These are phyloP conservation scores for Mohoua ochrocephala DNA, from an alignment of 2,113 vertebrate genomes.

Conservation along the genomic window DNA sequence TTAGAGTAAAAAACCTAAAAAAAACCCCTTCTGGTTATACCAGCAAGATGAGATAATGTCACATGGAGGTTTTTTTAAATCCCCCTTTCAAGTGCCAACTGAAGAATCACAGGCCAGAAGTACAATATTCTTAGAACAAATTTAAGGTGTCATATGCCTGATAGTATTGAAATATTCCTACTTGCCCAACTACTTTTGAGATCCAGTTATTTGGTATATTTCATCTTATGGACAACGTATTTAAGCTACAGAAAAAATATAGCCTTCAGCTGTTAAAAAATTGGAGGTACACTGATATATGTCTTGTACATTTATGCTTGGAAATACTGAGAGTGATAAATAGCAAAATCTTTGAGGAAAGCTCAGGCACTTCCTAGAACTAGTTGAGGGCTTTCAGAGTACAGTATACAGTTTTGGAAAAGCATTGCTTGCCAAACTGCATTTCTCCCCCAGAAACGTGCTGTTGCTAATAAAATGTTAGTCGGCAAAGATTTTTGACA, in stretches of 20 bases:
- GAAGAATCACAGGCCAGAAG: neutral
- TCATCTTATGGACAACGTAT: neutral
- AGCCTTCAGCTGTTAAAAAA: neutral
- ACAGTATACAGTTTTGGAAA: neutral
- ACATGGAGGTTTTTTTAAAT: neutral
- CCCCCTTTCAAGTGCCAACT: neutral
- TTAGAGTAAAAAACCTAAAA: neutral
- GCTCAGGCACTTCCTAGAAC: neutral
- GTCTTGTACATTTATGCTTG: neutral
- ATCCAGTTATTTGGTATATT: neutral
- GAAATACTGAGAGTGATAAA: neutral
- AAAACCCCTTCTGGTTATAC: neutral
- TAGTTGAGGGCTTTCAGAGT: neutral
- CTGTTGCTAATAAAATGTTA: neutral
- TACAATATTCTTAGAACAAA: neutral
- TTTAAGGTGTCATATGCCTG: neutral
- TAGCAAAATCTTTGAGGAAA: neutral
- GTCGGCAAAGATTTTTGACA: neutral
- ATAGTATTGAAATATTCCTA: neutral
- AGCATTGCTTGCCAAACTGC: neutral
- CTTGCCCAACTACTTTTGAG: neutral
- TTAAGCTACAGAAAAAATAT: neutral
- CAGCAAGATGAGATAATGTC: neutral
- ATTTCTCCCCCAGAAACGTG: neutral
- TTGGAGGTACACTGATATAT: neutral